phyloP scores from a whole-genome alignment of 2,113 vertebrate species.

The Macquaria australasica region DNA sequence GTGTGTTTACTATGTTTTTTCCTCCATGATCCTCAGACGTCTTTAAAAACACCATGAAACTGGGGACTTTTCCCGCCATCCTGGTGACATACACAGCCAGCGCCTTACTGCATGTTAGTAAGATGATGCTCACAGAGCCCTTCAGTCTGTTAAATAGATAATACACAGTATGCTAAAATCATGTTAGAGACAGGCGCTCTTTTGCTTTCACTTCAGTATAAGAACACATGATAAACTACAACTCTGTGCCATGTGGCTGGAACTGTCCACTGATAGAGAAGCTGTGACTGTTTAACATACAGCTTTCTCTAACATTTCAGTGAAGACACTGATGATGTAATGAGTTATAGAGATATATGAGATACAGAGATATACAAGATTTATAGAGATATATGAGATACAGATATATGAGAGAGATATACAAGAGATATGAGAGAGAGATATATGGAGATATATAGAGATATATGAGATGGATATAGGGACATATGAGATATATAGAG shows the following conservation, averaged over 20 bases:
- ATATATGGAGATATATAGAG: no score
- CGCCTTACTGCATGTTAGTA: conserved; percentile 91
- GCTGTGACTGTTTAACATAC: not conserved
- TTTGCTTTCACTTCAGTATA: not conserved
- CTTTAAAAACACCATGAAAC: conserved; percentile 89
- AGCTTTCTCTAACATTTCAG: not conserved
- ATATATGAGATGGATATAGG: no score
- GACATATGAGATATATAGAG: no score
- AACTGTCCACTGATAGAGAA: not conserved
- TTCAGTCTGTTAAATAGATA: not conserved
- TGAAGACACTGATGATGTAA: not conserved
- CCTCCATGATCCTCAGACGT: conserved; percentile 83
- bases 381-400: no score
- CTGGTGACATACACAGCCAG: conserved; percentile 92
- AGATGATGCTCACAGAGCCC: not conserved
- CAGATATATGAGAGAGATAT: no score
- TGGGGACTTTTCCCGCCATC: conserved; percentile 91
- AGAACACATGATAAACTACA: not conserved
- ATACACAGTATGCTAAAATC: not conserved
- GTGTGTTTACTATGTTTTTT: conserved; percentile 17
- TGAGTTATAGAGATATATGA: no score
- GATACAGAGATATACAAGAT: no score
- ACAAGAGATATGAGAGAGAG: no score
- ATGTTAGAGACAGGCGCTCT: not conserved
- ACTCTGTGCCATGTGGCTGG: not conserved